Evolutionary conservation across 2,113 vertebrate species (phyloP), one percentile per base, ranked within the genome.

Genomic region (Pelobates fuscus): DNA sequence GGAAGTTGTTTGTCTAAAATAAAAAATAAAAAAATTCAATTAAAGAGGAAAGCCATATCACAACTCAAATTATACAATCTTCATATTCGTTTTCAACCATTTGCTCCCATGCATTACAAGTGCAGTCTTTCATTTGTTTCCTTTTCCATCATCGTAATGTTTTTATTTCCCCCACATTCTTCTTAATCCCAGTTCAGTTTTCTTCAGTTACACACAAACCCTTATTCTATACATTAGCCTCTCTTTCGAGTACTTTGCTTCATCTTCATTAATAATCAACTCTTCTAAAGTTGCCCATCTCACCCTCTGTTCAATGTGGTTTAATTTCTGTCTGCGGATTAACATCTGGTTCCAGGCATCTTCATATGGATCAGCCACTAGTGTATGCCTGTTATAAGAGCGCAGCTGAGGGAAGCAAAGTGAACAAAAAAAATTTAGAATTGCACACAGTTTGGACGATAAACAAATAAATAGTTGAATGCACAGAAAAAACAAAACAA

Each of bases 301-400:
- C 76, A 95, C 96, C 95, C 92, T 95, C 80, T 93, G 93, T 41
- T 98, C 95, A 79, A 96, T 81, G 17, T 94, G 92, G 21, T 91
- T 86, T 61, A 92, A 91, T 81, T 88, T 96, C 75, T 94, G 93
- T 81, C 93, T 94, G 79, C 95, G 90, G 23, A 98, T 75, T 1
- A 98, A 78, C 76, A 97, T 86, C 78, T 98, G 94, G 49, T 89
- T 90, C 86, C 94, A 90, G 70, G 94, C 94, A 0, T 98, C 95
- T 82, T 99, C 97, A 0, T 88, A 95, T 7, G 96, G 97, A 71
- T 98, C 97, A 0, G 86, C 94, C 86, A 98, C 87, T 78, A 99
- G 91, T 0, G 96, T 97, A 84, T 99, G 96, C 70, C 96, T 89
- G 88, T 98, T 99, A 85, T 99, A 99, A 49, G 96, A 98, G 30